Conservation (phyloP, 2,797 vertebrate genomes). For the Lepidocolaptes lacrymiger region DNA sequence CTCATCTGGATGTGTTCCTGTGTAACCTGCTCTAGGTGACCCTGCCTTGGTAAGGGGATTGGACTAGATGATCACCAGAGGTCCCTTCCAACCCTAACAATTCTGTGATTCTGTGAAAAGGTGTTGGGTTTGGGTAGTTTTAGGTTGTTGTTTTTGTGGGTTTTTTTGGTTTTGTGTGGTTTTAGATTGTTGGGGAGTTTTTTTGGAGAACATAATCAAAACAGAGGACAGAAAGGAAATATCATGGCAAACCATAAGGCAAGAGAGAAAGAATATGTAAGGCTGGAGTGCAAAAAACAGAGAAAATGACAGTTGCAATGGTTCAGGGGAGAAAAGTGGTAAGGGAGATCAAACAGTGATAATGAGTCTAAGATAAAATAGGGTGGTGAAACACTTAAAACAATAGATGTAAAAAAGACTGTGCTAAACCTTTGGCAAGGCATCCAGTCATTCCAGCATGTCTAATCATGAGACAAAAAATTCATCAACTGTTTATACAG, state of each 20-base stretch:
- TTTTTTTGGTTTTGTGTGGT: neutral
- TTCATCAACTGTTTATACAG: neutral
- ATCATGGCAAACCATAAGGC: neutral
- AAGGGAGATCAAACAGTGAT: neutral
- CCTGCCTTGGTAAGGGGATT: neutral
- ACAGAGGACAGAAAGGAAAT: neutral
- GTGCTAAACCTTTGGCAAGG: neutral
- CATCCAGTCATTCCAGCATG: neutral
- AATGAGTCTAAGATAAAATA: neutral
- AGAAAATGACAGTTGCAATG: neutral
- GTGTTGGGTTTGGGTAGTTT: neutral
- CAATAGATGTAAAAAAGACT: neutral
- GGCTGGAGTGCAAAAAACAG: neutral
- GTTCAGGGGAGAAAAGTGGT: neutral
- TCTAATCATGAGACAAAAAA: neutral
- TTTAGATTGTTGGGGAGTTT: neutral
- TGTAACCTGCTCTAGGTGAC: neutral
- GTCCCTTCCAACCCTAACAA: neutral
- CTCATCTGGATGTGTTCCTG: accelerated
- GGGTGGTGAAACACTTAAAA: neutral
- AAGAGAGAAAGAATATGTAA: neutral
- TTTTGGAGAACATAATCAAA: neutral
- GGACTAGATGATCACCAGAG: neutral
- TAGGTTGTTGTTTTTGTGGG: neutral
- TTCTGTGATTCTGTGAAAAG: neutral